Conservation (phyloP, 2,113 vertebrate genomes). For the Suncus etruscus region DNA sequence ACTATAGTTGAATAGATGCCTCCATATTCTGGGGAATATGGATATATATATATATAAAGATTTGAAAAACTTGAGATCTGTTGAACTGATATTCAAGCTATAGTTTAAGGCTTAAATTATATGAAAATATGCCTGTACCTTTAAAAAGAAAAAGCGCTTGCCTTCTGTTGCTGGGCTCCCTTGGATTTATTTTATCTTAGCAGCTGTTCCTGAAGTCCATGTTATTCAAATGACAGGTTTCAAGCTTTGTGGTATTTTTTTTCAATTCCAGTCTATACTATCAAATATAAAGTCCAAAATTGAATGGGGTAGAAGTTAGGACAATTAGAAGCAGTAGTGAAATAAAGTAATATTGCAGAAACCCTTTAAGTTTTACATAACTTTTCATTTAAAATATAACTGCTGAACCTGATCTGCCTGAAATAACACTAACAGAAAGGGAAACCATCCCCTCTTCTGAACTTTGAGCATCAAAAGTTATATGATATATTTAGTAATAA, state of each 20-base stretch:
- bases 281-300: slow-evolving; percentile 55
- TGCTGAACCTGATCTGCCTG: slow-evolving; percentile 7
- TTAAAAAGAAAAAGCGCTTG: slow-evolving; percentile 75
- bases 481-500: slow-evolving; percentile 65
- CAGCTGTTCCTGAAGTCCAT: slow-evolving; percentile 86
- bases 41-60: slow-evolving; percentile 22
- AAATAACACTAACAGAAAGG: slow-evolving; percentile 40
- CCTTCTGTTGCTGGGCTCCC: slow-evolving; percentile 74
- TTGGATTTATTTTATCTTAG: slow-evolving; percentile 84
- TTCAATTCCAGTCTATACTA: slow-evolving; percentile 59
- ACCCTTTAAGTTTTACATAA: slow-evolving; percentile 42
- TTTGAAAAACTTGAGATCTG: neutral
- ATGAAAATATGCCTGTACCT: slow-evolving; percentile 71
- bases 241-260: slow-evolving; percentile 74
- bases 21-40: neutral
- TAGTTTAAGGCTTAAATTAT: neutral
- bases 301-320: slow-evolving; percentile 36
- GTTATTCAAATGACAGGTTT: slow-evolving; percentile 83
- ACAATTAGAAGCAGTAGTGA: slow-evolving; percentile 26
- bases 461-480: slow-evolving; percentile 38
- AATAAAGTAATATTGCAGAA: slow-evolving; percentile 50
- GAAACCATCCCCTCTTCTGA: slow-evolving; percentile 37
- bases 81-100: slow-evolving; percentile 50
- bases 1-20: neutral
- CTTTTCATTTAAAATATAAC: neutral